A percentile compares a stretch with the other conserved stretches of the same genome.
These are phyloP conservation scores for Dendropsophus ebraccatus DNA, from an alignment of 2,113 vertebrate genomes.

Conservation along the genomic window DNA sequence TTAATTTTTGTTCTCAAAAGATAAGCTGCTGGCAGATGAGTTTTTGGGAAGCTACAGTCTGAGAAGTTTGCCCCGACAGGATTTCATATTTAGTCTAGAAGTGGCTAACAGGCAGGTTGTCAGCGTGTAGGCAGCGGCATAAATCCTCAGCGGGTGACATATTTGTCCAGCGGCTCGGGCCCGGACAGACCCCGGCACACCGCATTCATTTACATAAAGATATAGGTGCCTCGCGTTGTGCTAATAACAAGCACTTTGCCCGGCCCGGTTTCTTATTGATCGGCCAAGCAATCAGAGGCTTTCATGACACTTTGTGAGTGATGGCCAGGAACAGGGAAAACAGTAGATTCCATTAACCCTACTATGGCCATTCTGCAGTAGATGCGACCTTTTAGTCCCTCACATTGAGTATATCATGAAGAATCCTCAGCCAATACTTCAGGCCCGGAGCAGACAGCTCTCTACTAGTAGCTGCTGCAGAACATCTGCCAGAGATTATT, in stretches of 20 bases:
- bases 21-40: no score
- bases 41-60: no score
- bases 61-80: background rate
- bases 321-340: background rate
- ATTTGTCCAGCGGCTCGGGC: background rate
- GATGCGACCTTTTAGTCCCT: background rate
- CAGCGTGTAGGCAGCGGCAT: background rate
- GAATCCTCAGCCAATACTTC: background rate
- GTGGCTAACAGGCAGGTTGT: background rate
- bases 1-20: no score
- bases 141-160: constrained; percentile 20
- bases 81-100: background rate
- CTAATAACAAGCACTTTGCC: constrained; percentile 34
- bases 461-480: constrained; percentile 2
- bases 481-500: constrained; percentile 42
- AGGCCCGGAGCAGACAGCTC: background rate
- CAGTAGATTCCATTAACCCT: background rate
- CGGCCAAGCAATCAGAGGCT: constrained; percentile 10
- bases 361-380: background rate
- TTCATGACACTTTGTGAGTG: constrained; percentile 27
- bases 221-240: constrained; percentile 24
- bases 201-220: constrained; percentile 31
- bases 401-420: background rate
- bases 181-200: no score
- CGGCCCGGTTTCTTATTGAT: constrained; percentile 25